Evolutionary conservation across 1,140 invertebrate species (phyloP).

Genomic region (Drosophila ambigua): DNA sequence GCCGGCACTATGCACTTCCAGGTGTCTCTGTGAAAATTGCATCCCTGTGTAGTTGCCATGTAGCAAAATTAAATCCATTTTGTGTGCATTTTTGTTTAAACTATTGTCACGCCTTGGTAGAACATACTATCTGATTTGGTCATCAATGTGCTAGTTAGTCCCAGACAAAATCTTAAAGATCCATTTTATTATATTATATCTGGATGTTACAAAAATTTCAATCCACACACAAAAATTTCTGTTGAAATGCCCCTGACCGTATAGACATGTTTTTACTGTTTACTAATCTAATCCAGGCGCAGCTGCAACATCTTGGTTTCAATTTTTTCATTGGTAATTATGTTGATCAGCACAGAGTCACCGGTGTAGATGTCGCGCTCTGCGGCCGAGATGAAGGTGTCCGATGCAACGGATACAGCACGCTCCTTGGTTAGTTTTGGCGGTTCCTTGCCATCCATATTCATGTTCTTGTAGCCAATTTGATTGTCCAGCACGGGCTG

Average conservation of each 20-base stretch:
- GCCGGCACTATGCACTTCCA: too few relatives aligned
- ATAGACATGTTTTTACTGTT: background rate
- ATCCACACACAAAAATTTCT: slow-evolving; percentile 27
- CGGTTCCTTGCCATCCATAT: slow-evolving; percentile 87
- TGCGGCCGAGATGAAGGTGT: slow-evolving; percentile 98
- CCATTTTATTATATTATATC: slow-evolving; percentile 28
- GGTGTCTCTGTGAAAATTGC: too few relatives aligned
- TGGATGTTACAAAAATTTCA: slow-evolving; percentile 56
- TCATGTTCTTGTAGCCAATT: slow-evolving; percentile 94
- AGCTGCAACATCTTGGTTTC: slow-evolving; percentile 88
- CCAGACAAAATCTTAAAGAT: slow-evolving; percentile 17
- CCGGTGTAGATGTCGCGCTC: slow-evolving; percentile 99
- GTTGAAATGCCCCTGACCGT: slow-evolving; percentile 11
- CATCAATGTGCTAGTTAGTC: too few relatives aligned
- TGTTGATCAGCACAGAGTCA: slow-evolving; percentile 94
- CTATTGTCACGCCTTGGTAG: too few relatives aligned
- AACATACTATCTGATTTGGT: too few relatives aligned
- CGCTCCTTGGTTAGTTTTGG: slow-evolving; percentile 89
- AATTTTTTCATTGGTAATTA: slow-evolving; percentile 96
- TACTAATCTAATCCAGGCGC: slow-evolving; percentile 90
- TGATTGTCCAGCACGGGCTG: slow-evolving; percentile 96
- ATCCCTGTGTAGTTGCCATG: too few relatives aligned
- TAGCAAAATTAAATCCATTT: too few relatives aligned
- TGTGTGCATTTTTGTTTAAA: too few relatives aligned
- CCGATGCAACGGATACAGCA: slow-evolving; percentile 94